Evolutionary conservation across 2,797 vertebrate genomes (phyloP).

Genomic region (Enteromius trimaculatus): DNA sequence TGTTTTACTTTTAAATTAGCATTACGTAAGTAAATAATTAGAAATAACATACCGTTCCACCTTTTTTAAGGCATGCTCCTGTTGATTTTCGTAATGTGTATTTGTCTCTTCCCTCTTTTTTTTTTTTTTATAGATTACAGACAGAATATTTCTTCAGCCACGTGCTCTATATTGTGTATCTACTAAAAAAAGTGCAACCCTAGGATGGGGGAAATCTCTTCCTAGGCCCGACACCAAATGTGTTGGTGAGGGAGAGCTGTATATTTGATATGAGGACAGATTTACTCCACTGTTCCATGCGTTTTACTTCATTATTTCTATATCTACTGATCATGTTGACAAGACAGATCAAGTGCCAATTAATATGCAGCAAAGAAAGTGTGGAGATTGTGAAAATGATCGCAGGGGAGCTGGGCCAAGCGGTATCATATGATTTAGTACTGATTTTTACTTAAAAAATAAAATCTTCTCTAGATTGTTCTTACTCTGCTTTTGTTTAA

Average conservation of each 20-base stretch:
- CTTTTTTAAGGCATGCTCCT: background rate
- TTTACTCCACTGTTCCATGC: slow-evolving; percentile 43
- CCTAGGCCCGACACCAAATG: slow-evolving; percentile 3
- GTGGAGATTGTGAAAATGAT: accelerated
- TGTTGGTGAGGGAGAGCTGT: background rate
- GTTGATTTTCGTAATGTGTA: background rate
- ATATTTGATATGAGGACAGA: slow-evolving; percentile 50
- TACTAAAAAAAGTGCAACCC: background rate
- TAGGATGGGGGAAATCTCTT: background rate
- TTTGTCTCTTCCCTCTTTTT: background rate
- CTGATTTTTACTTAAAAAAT: background rate
- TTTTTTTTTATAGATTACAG: background rate
- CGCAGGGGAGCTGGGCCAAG: accelerated
- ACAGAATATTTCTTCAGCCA: background rate
- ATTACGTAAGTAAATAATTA: background rate
- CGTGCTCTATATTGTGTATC: background rate
- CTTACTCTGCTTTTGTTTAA: background rate
- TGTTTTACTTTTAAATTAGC: background rate
- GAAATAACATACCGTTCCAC: background rate
- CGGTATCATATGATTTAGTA: slow-evolving; percentile 52
- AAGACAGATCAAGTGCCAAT: background rate
- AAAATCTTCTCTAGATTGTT: background rate
- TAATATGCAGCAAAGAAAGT: background rate
- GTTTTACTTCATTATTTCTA: slow-evolving; percentile 53
- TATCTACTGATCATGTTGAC: slow-evolving; percentile 35